These are phyloP conservation scores for Denticeps clupeoides DNA, from an alignment of 2,797 vertebrate species.

Conservation along the genomic window DNA sequence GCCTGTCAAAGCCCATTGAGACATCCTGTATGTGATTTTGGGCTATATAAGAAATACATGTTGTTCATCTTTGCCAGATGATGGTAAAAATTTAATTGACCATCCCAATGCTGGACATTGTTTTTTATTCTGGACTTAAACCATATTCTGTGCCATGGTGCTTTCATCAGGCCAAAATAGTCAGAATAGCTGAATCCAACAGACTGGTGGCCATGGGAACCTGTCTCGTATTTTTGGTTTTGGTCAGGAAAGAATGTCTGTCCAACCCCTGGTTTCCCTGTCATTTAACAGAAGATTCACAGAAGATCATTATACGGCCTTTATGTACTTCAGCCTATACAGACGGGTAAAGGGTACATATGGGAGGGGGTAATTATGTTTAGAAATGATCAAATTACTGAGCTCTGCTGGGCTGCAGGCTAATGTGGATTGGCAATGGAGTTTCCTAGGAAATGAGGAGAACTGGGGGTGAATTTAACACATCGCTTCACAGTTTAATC, in stretches of 20 bases:
- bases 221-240: background rate
- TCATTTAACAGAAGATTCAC: background rate
- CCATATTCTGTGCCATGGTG: too few species aligned
- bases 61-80: too few species aligned
- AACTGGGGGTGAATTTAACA: constrained; percentile 19
- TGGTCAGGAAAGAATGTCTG: background rate
- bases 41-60: too few species aligned
- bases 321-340: too few species aligned
- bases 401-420: constrained; percentile 8
- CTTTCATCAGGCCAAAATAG: too few species aligned
- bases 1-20: too few species aligned
- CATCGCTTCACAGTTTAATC: constrained; percentile 21
- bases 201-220: background rate
- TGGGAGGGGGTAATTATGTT: too few species aligned
- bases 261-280: background rate
- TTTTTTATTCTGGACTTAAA: too few species aligned
- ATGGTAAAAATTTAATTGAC: too few species aligned
- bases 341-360: too few species aligned
- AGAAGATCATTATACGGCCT: background rate
- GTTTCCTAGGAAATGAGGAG: constrained; percentile 13
- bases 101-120: too few species aligned
- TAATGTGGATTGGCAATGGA: constrained; percentile 20
- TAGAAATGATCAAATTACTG: constrained; percentile 25
- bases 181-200: background rate
- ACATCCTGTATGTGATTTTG: too few species aligned